A percentile compares a stretch with the other conserved stretches of the same genome.
phyloP scores from a whole-genome alignment of 2,113 vertebrate species.

The Grantiella picta region DNA sequence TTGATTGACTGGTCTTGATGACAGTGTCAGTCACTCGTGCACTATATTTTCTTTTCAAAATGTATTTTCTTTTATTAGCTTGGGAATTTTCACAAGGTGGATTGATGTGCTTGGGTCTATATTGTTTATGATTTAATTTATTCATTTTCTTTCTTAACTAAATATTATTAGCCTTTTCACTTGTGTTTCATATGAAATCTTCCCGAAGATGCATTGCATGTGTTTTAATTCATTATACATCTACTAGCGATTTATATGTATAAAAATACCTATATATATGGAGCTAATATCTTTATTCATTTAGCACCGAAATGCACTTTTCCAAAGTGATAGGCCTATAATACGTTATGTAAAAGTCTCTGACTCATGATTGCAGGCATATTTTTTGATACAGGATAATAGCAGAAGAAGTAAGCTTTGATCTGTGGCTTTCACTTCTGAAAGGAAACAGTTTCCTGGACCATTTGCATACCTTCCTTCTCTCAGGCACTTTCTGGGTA shows the following conservation, averaged over 20 bases:
- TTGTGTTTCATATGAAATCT: neutral
- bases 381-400: neutral
- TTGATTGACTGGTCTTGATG: neutral
- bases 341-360: neutral
- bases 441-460: neutral
- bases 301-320: constrained; percentile 15
- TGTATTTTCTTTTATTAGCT: neutral
- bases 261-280: neutral
- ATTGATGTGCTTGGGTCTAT: neutral
- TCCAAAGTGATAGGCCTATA: neutral
- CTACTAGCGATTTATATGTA: neutral
- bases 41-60: neutral
- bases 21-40: neutral
- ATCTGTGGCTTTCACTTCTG: neutral
- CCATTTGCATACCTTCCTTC: neutral
- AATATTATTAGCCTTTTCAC: neutral
- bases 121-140: neutral
- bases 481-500: neutral
- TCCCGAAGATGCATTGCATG: neutral
- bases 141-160: neutral
- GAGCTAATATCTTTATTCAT: neutral
- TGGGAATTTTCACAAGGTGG: neutral
- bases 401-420: neutral
- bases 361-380: neutral
- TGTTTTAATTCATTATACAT: constrained; percentile 45